Percentiles rank a stretch among this genome's conserved stretches.
phyloP scores from a whole-genome alignment of 2,888 invertebrate species.

The Acronicta alni region DNA sequence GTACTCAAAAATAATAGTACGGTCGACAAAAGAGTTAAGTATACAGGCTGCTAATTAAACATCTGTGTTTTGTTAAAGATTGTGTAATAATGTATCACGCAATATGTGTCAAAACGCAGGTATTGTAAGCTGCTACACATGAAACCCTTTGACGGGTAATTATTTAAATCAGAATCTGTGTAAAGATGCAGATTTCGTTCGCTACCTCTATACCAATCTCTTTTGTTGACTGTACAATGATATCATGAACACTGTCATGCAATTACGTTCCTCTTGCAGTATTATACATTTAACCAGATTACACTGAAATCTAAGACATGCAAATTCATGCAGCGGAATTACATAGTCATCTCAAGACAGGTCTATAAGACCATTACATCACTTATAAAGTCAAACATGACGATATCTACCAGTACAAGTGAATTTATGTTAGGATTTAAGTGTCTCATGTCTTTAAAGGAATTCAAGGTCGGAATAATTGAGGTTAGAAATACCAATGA shows the following conservation, averaged over 20 bases:
- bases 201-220: too few species aligned
- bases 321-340: conserved; percentile 34
- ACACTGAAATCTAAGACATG: conserved; percentile 25
- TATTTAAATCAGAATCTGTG: too few species aligned
- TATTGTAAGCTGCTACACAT: too few species aligned
- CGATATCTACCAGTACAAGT: conserved; percentile 32
- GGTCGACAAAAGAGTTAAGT: too few species aligned
- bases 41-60: too few species aligned
- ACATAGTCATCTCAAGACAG: conserved; percentile 18
- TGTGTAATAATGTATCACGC: too few species aligned
- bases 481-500: conserved; percentile 37
- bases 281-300: conserved; percentile 33
- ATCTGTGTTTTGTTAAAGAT: too few species aligned
- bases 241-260: conserved; percentile 20
- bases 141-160: too few species aligned
- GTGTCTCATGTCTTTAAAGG: conserved; percentile 54
- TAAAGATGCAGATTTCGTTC: too few species aligned
- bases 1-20: too few species aligned
- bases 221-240: not conserved
- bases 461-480: conserved; percentile 71
- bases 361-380: conserved; percentile 48
- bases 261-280: conserved; percentile 12
- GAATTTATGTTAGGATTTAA: conserved; percentile 54
- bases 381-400: conserved; percentile 46
- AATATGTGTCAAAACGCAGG: too few species aligned